Evolutionary conservation across 2,113 vertebrate genomes (phyloP).

Genomic region (Ptilorrhoa leucosticta): DNA sequence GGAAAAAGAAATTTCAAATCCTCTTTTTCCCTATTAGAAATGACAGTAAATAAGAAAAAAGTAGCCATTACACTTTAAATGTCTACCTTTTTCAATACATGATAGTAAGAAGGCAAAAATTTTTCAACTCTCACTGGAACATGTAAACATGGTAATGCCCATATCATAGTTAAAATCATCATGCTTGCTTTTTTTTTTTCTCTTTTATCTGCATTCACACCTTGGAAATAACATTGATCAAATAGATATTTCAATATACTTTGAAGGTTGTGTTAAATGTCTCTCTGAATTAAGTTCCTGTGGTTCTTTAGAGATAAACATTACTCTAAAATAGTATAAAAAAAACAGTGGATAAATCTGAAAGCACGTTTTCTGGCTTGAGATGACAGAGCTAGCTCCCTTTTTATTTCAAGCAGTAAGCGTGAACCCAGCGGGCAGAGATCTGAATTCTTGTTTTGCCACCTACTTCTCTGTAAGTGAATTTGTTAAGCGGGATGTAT

Average conservation of each 20-base stretch:
- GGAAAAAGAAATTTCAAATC: background rate
- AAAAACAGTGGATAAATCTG: background rate
- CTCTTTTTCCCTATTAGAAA: background rate
- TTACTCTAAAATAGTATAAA: background rate
- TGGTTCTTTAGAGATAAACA: slow-evolving; percentile 6
- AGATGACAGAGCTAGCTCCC: background rate
- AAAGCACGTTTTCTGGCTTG: background rate
- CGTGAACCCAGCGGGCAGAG: background rate
- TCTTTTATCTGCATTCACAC: background rate
- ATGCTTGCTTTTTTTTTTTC: background rate
- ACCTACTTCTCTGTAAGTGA: background rate
- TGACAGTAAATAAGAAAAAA: background rate
- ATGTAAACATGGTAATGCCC: background rate
- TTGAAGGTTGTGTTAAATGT: background rate
- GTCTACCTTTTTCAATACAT: background rate
- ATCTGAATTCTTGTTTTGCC: background rate
- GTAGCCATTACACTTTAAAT: background rate
- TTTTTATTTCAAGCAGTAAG: background rate
- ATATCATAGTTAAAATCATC: background rate
- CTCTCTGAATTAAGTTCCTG: background rate
- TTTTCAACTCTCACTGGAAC: background rate
- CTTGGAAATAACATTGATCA: background rate
- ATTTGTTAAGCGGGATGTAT: background rate
- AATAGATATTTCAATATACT: background rate
- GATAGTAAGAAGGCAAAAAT: background rate